These are phyloP conservation scores for Epistrophe eligans DNA, from an alignment of 2,888 invertebrate genomes.

Conservation along the genomic window DNA sequence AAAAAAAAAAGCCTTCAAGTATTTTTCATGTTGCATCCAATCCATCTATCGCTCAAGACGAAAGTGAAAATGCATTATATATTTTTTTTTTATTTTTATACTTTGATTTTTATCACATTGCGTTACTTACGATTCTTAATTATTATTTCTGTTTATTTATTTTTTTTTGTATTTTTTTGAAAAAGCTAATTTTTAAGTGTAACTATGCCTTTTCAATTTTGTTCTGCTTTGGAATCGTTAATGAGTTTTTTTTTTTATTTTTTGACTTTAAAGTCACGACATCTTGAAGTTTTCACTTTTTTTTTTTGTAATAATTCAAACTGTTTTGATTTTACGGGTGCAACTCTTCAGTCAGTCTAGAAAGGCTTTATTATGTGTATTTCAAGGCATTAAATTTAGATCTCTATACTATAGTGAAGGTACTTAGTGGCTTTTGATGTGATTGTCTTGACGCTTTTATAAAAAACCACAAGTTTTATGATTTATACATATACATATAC, in stretches of 20 bases:
- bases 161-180: slow-evolving; percentile 1
- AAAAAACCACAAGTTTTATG: slow-evolving; percentile 29
- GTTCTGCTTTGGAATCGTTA: slow-evolving; percentile 35
- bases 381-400: slow-evolving; percentile 41
- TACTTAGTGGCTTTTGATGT: slow-evolving; percentile 57
- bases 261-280: slow-evolving; percentile 10
- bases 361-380: slow-evolving; percentile 17
- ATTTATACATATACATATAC: not conserved
- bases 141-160: slow-evolving; percentile 13
- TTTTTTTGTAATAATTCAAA: slow-evolving; percentile 15
- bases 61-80: slow-evolving; percentile 66
- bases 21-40: slow-evolving; percentile 25
- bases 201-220: slow-evolving; percentile 23
- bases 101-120: slow-evolving; percentile 55
- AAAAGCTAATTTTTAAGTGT: slow-evolving; percentile 48
- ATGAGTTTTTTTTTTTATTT: slow-evolving; percentile 10
- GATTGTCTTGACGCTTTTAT: slow-evolving; percentile 49
- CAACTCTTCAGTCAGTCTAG: slow-evolving; percentile 7
- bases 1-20: slow-evolving; percentile 28
- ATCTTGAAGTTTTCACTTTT: slow-evolving; percentile 54
- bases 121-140: slow-evolving; percentile 55
- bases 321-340: slow-evolving; percentile 24
- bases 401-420: slow-evolving; percentile 46
- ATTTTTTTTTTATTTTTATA: not conserved
- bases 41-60: slow-evolving; percentile 4